Conservation (phyloP, 2,113 vertebrate species). For the Megaptera novaeangliae region DNA sequence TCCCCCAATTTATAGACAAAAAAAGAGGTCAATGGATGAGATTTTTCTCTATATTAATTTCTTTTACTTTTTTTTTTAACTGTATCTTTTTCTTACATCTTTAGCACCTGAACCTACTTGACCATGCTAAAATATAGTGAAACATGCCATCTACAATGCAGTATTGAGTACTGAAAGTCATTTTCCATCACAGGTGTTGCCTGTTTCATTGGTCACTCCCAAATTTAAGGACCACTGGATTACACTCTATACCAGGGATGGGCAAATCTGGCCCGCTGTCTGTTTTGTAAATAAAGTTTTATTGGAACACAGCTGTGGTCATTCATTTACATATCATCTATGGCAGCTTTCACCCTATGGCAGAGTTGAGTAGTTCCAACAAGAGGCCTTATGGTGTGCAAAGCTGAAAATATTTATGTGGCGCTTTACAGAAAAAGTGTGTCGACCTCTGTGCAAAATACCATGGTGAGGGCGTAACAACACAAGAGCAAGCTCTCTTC, state of each 20-base stretch:
- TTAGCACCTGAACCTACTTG: neutral
- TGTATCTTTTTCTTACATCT: neutral
- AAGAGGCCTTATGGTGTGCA: neutral
- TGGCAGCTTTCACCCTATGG: neutral
- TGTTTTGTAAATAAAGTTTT: constrained; percentile 14
- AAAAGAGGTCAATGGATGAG: neutral
- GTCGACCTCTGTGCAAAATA: neutral
- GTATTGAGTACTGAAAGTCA: neutral
- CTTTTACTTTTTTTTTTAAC: neutral
- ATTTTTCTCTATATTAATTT: neutral
- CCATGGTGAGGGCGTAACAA: accelerated
- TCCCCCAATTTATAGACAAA: neutral
- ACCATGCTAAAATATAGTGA: neutral
- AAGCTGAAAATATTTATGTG: neutral
- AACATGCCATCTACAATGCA: neutral
- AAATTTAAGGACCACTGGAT: neutral
- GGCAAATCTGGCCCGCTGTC: neutral
- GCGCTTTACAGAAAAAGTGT: neutral
- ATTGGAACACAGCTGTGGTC: neutral
- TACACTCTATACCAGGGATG: no score
- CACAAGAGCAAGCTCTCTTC: neutral
- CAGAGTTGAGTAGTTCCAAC: neutral
- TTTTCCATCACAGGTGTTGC: neutral
- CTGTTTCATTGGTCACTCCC: neutral
- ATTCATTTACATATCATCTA: neutral